phyloP scores from a whole-genome alignment of 2,888 invertebrate species.

The Agrochola lota region DNA sequence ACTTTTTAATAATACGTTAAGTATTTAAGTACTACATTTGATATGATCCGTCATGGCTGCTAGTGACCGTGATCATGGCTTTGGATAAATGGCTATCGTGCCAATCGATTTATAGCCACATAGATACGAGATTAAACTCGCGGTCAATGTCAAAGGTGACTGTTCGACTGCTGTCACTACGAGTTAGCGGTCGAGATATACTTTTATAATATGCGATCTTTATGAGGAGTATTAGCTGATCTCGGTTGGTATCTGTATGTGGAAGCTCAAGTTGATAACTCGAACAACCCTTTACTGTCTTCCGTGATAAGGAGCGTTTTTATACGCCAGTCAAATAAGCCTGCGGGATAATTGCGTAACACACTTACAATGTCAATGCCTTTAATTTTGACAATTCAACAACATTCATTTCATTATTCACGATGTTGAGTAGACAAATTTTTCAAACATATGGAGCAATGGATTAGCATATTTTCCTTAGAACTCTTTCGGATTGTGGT shows the following conservation, averaged over 20 bases:
- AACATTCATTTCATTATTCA: not conserved
- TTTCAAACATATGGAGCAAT: too few species aligned
- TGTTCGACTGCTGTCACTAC: not conserved
- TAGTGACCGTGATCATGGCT: not conserved
- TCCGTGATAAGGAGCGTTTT: not conserved
- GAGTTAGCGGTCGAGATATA: not conserved
- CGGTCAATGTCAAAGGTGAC: constrained; percentile 3
- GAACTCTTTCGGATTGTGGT: too few species aligned
- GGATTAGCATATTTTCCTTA: too few species aligned
- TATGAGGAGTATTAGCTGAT: not conserved
- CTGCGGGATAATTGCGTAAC: not conserved
- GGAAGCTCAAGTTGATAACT: not conserved
- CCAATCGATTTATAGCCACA: not conserved
- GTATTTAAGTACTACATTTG: not conserved
- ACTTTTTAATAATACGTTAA: not conserved
- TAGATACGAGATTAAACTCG: not conserved
- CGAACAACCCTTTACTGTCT: not conserved
- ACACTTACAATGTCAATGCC: too few species aligned
- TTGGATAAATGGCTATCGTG: not conserved
- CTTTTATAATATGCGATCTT: not conserved
- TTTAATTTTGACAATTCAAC: not conserved
- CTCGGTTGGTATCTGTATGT: not conserved
- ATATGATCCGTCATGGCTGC: not conserved
- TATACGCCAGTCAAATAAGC: not conserved
- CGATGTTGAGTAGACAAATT: not conserved